Conservation (phyloP, 23 tunicate species). For the Ascidia mentula region DNA sequence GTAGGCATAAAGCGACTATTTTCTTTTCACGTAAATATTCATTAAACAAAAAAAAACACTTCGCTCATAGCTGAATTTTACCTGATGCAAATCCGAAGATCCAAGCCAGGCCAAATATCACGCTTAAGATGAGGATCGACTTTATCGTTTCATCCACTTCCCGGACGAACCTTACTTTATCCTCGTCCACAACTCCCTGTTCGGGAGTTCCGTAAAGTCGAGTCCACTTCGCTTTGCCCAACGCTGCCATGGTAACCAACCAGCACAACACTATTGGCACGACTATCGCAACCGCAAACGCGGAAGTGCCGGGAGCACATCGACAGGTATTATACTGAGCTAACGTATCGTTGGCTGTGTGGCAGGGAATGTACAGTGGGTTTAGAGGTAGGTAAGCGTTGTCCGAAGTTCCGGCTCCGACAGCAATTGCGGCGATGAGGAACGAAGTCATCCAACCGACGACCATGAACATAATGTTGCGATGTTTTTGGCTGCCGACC, state of each 20-base stretch:
- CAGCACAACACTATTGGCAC: not conserved
- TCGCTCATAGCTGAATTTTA: too few species aligned
- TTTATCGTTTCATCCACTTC: not conserved
- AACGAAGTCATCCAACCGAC: not conserved
- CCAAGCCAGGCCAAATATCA: not conserved
- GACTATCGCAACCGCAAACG: not conserved
- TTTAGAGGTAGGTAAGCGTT: not conserved
- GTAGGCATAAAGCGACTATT: too few species aligned
- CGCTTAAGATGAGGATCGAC: not conserved
- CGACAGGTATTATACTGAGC: not conserved
- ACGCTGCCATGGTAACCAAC: not conserved
- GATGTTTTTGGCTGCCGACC: not conserved
- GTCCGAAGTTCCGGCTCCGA: not conserved
- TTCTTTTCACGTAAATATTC: too few species aligned
- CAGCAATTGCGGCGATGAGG: not conserved
- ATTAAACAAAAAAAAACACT: too few species aligned
- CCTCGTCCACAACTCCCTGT: not conserved
- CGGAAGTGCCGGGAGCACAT: not conserved
- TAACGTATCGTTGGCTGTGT: not conserved
- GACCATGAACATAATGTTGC: not conserved
- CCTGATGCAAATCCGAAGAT: not conserved
- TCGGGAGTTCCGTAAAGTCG: slow-evolving; percentile 1
- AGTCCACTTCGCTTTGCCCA: not conserved
- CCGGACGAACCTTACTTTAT: not conserved
- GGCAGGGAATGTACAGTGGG: not conserved